phyloP scores from a whole-genome alignment of 2,113 vertebrate genomes.

The Merops nubicus region DNA sequence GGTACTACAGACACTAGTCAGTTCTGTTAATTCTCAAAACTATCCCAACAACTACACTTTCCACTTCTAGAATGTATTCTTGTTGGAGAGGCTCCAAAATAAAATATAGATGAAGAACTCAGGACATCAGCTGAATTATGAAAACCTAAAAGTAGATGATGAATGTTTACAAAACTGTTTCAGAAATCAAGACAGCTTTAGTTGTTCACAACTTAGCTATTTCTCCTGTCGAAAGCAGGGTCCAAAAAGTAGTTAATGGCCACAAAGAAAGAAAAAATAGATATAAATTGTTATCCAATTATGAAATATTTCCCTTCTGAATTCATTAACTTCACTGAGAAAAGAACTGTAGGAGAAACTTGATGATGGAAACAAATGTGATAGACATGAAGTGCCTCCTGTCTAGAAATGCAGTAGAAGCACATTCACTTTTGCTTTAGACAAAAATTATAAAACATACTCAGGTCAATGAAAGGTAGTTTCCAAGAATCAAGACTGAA shows the following conservation, averaged over 20 bases:
- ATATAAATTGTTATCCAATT: background rate
- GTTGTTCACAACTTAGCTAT: background rate
- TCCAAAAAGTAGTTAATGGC: background rate
- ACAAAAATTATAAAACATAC: background rate
- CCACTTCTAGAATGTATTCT: background rate
- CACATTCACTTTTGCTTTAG: background rate
- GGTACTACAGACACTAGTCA: background rate
- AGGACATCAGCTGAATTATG: background rate
- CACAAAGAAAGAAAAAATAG: background rate
- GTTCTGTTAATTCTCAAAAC: background rate
- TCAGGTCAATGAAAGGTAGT: background rate
- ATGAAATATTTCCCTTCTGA: background rate
- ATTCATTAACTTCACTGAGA: background rate
- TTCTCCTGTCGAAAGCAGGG: background rate
- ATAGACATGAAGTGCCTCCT: background rate
- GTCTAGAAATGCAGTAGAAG: background rate
- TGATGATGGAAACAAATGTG: background rate
- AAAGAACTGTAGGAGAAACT: background rate
- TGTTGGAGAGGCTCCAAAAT: background rate
- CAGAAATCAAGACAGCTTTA: background rate
- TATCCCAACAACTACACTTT: background rate
- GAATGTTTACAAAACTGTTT: background rate
- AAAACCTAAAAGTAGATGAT: background rate
- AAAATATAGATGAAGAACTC: background rate
- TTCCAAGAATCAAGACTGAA: background rate